Percentiles rank a stretch among this genome's conserved stretches.
These are phyloP conservation scores for Cantharis rustica DNA, from an alignment of 2,888 invertebrate species.

Conservation along the genomic window DNA sequence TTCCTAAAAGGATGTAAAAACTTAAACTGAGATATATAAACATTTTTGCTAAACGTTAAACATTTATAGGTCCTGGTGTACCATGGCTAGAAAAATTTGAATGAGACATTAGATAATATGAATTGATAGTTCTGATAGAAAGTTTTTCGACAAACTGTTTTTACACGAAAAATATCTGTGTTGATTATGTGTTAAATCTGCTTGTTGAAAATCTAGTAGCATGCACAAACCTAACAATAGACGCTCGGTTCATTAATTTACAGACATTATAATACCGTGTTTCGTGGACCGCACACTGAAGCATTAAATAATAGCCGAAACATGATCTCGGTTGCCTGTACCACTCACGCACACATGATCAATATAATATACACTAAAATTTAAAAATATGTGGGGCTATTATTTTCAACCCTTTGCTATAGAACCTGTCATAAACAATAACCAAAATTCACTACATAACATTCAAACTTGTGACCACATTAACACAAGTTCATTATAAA, in stretches of 20 bases:
- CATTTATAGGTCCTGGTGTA: not conserved
- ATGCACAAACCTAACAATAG: conserved; percentile 28
- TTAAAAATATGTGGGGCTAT: conserved; percentile 44
- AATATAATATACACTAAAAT: conserved; percentile 40
- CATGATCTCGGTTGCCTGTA: conserved; percentile 33
- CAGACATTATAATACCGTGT: conserved; percentile 30
- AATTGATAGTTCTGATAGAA: not conserved
- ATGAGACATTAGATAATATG: not conserved
- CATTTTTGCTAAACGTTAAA: not conserved
- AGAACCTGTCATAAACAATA: conserved; percentile 43
- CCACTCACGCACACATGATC: conserved; percentile 34
- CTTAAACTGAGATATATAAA: not conserved
- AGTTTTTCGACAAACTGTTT: not conserved
- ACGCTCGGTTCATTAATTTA: conserved; percentile 33
- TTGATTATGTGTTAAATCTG: conserved; percentile 11
- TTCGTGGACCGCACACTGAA: conserved; percentile 28
- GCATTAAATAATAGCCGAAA: conserved; percentile 36
- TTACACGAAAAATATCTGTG: not conserved
- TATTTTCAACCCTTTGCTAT: conserved; percentile 41
- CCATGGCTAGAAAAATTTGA: not conserved
- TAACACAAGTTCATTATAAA: conserved; percentile 20
- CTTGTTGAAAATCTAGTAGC: conserved; percentile 6
- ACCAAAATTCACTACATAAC: conserved; percentile 34
- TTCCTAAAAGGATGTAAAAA: not conserved
- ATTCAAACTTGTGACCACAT: conserved; percentile 21